Evolutionary conservation across 2,888 invertebrate species (phyloP).

Genomic region (Sylvicola cinctus): DNA sequence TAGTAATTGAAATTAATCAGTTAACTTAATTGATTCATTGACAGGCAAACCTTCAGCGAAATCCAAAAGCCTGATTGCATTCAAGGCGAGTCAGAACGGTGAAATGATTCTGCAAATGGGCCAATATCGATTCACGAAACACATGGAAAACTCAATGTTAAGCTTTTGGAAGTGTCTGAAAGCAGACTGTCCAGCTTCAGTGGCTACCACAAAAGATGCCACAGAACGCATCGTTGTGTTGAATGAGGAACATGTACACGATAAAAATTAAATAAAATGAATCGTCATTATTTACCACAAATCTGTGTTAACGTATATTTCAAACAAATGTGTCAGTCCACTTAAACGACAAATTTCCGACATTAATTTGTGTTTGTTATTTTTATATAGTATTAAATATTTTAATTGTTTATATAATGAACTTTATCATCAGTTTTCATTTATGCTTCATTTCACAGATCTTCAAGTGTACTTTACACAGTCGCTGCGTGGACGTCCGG

Average conservation of each 20-base stretch:
- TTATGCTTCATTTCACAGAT: conserved; percentile 9
- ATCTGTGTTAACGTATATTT: no score
- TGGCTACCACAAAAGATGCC: conserved; percentile 5
- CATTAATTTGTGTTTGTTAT: no score
- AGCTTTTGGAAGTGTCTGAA: conserved; percentile 5
- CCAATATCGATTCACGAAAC: conserved; percentile 4
- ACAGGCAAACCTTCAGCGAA: no score
- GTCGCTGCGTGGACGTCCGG: conserved; percentile 23
- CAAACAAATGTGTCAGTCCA: no score
- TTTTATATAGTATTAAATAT: no score
- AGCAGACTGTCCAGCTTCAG: conserved; percentile 5
- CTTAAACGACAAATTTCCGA: no score
- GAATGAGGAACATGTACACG: conserved; percentile 5
- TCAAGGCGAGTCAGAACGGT: conserved; percentile 1
- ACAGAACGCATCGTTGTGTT: conserved; percentile 1
- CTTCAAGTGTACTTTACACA: conserved; percentile 23
- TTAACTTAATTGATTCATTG: no score
- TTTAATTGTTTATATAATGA: no score
- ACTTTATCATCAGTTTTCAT: no score
- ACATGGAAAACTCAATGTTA: conserved; percentile 3
- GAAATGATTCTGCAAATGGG: conserved; percentile 3
- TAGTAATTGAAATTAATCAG: no score
- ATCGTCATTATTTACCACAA: background rate
- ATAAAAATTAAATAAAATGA: background rate
- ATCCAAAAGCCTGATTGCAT: background rate